Percentiles rank a stretch among this genome's conserved stretches.
Conservation (phyloP, 2,888 invertebrate species). For the Leucophenga montana region DNA sequence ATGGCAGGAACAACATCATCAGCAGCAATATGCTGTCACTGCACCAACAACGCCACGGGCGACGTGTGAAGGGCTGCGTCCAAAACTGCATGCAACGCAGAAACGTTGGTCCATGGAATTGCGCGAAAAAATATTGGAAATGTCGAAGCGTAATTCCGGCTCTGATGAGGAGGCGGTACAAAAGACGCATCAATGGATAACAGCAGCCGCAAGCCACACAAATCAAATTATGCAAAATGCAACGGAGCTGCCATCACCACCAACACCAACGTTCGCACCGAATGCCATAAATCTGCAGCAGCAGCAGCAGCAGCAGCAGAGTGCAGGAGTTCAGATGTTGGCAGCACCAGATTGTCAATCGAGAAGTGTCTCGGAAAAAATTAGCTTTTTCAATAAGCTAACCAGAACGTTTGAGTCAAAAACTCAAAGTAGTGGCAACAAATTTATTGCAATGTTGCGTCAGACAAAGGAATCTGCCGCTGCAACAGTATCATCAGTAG, state of each 20-base stretch:
- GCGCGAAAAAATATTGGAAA: constrained; percentile 57
- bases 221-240: constrained; percentile 6
- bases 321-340: no score
- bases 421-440: constrained; percentile 28
- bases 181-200: background rate
- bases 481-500: constrained; percentile 20
- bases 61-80: constrained; percentile 41
- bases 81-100: constrained; percentile 51
- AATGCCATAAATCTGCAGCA: background rate
- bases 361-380: constrained; percentile 52
- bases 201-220: background rate
- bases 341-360: background rate
- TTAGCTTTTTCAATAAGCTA: constrained; percentile 59
- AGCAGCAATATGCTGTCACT: background rate
- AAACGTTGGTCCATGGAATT: constrained; percentile 59
- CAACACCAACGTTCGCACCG: no score
- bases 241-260: no score
- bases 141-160: constrained; percentile 56
- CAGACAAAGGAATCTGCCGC: constrained; percentile 10
- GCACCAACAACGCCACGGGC: background rate
- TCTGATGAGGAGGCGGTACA: constrained; percentile 36
- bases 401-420: constrained; percentile 53
- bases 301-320: background rate
- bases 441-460: constrained; percentile 55
- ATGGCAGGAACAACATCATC: constrained; percentile 8